These are phyloP conservation scores for Aphidius ervi DNA, from an alignment of 1,140 invertebrate genomes.

Conservation along the genomic window DNA sequence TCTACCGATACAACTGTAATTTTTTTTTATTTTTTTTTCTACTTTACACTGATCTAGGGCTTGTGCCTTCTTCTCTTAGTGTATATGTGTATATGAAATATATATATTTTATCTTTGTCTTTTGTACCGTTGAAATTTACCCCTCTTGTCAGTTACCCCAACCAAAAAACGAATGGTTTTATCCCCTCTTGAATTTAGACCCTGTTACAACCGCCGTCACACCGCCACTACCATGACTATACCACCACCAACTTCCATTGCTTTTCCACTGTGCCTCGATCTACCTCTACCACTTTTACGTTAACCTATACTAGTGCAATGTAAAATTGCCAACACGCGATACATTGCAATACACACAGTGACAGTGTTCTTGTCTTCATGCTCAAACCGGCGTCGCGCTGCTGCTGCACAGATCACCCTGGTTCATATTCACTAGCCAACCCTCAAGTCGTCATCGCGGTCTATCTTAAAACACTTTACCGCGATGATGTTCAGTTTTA, in stretches of 20 bases:
- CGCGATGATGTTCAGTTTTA: too few species aligned
- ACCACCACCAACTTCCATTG: constrained; percentile 1
- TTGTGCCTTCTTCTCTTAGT: too few species aligned
- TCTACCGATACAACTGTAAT: constrained; percentile 32
- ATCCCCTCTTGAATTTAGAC: constrained; percentile 13
- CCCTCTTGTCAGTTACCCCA: background rate
- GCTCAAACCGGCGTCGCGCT: constrained; percentile 29
- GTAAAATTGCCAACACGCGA: constrained; percentile 34
- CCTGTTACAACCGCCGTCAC: constrained; percentile 24
- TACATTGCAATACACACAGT: constrained; percentile 50
- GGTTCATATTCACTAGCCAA: constrained; percentile 37
- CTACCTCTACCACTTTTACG: background rate
- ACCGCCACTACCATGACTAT: constrained; percentile 12
- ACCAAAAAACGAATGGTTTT: background rate
- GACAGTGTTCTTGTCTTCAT: constrained; percentile 41
- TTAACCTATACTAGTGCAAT: background rate
- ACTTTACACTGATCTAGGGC: background rate
- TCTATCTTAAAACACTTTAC: constrained; percentile 1
- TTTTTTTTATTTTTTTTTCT: background rate
- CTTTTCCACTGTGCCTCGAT: too few species aligned
- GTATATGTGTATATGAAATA: too few species aligned
- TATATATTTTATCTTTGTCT: background rate
- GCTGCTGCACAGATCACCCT: constrained; percentile 30
- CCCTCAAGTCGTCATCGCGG: constrained; percentile 3
- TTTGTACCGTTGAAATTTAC: constrained; percentile 2